Evolutionary conservation across 1,140 invertebrate genomes (phyloP), one percentile per base, ranked within the genome.

Genomic region (Drosophila yakuba): DNA sequence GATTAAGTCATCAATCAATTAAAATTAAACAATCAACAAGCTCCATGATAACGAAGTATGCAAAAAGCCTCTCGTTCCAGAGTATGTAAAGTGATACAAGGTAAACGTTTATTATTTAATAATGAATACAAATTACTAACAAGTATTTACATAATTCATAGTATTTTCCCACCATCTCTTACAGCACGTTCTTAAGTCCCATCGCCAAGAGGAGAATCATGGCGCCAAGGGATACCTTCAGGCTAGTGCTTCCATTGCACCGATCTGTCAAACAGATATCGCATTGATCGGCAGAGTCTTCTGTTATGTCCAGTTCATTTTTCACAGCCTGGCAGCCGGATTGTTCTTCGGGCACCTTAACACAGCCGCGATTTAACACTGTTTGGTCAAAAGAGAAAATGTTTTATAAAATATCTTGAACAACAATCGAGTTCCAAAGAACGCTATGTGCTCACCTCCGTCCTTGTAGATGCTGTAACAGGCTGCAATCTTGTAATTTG

Each of bases 231-330:
- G 83, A 88, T 2, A 76, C 32, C 17, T 59, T 68, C 2, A 89
- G 45, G 36, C 48, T 79, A 36, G 76, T 57, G 67, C 83, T 79
- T 35, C 90, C 68, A 45, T 91, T 91, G 52, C 91, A 91, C 2
- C 38, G 44, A 55, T 89, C 62, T 6, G 44, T 67, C 38, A 74
- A 23, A 12, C 91, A 91, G 17, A 72, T 55, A 8, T 80, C 11
- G 39, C 91, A 91, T 2, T 74, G 43, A 45, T 82, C 75, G 6
- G 20, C 48, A 6, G n/a, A 10, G 20, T 63, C 14, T 12, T 25
- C 59, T 0, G 61, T 38, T 6, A 80, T 17, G 0, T 3, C 15
- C 0, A 85, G 54, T 5, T 77, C n/a, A 0, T 51, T 12, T 5
- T 48, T 45, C 1, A 91, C 74, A 2, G 80, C 90, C 3, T 78